These are phyloP conservation scores for Flabesymbios commensalis DNA, from an alignment of 2,888 invertebrate species.

Conservation along the genomic window DNA sequence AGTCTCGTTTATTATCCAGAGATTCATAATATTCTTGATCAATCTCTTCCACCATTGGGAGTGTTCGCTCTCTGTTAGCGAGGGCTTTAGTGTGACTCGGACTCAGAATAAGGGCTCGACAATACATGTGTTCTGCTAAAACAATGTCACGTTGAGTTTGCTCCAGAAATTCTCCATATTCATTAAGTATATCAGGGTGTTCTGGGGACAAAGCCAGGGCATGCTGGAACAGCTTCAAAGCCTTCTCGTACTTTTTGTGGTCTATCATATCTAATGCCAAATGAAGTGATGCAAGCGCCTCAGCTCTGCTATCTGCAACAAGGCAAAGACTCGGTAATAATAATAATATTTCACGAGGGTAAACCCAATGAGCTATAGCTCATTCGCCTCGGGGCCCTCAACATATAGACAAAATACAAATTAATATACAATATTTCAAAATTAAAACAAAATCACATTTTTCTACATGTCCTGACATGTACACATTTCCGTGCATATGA, in stretches of 20 bases:
- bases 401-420: too few species aligned
- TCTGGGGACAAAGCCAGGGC: slow-evolving; percentile 88
- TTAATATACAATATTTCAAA: too few species aligned
- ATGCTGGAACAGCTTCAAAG: slow-evolving; percentile 71
- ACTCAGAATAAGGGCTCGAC: slow-evolving; percentile 78
- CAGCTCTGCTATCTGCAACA: slow-evolving; percentile 67
- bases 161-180: slow-evolving; percentile 92
- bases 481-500: too few species aligned
- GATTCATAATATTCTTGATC: slow-evolving; percentile 74
- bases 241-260: slow-evolving; percentile 82
- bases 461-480: too few species aligned
- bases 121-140: slow-evolving; percentile 86
- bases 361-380: too few species aligned
- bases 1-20: slow-evolving; percentile 83
- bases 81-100: slow-evolving; percentile 72
- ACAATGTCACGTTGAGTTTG: slow-evolving; percentile 82
- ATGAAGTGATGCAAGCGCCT: slow-evolving; percentile 83
- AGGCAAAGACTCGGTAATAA: too few species aligned
- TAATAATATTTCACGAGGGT: too few species aligned
- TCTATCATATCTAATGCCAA: slow-evolving; percentile 84
- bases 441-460: too few species aligned
- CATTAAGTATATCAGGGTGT: slow-evolving; percentile 88
- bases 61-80: slow-evolving; percentile 79
- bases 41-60: slow-evolving; percentile 82
- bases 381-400: too few species aligned